phyloP scores from a whole-genome alignment of 2,888 invertebrate species.

The Volucella bombylans region DNA sequence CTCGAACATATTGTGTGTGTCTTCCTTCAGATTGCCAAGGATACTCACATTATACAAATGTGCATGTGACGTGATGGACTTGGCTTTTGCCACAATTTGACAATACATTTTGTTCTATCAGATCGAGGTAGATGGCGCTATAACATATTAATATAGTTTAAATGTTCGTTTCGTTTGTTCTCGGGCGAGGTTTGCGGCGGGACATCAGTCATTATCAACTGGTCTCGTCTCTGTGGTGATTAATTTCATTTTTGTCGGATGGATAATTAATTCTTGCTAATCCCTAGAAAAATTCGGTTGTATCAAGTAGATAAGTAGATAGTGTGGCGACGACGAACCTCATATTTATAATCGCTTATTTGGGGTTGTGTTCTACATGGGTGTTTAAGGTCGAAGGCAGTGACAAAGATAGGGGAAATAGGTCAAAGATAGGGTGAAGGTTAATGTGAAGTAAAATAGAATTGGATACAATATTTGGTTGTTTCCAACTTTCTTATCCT shows the following conservation, averaged over 20 bases:
- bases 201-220: conserved; percentile 33
- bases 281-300: neutral
- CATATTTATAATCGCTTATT: neutral
- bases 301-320: neutral
- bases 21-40: neutral
- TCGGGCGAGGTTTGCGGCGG: neutral
- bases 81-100: conserved; percentile 35
- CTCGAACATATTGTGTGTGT: conserved; percentile 13
- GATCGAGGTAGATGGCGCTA: conserved; percentile 27
- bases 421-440: too few relatives aligned
- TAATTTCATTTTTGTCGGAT: conserved; percentile 21
- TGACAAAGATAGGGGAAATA: neutral
- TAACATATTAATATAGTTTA: conserved; percentile 30
- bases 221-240: conserved; percentile 29
- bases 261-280: conserved; percentile 40
- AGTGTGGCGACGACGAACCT: neutral
- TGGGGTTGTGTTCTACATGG: neutral
- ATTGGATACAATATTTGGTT: too few relatives aligned
- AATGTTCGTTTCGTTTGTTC: conserved; percentile 7
- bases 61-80: conserved; percentile 2
- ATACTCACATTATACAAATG: neutral
- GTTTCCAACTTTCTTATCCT: too few relatives aligned
- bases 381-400: neutral
- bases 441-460: too few relatives aligned
- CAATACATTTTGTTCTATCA: conserved; percentile 49